Percentiles rank a stretch among this genome's conserved stretches.
Conservation (phyloP, 2,113 vertebrate species). For the Syngnathus typhle region DNA sequence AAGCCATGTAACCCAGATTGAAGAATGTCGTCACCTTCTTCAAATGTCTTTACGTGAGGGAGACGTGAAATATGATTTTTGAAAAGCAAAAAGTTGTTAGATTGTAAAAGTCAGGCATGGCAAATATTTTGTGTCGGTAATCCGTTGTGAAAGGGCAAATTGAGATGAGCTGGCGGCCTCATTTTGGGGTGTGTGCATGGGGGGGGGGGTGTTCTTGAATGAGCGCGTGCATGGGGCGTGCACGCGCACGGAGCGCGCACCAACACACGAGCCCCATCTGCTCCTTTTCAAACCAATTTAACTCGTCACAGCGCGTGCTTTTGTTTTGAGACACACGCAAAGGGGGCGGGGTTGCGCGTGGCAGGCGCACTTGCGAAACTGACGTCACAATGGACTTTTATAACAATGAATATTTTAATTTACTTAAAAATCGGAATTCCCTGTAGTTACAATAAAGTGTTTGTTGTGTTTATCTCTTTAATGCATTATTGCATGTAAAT, state of each 20-base stretch:
- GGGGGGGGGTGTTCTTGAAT: conserved; percentile 9
- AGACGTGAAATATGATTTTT: conserved; percentile 7
- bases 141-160: neutral
- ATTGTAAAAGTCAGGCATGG: neutral
- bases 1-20: conserved; percentile 36
- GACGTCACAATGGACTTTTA: conserved; percentile 41
- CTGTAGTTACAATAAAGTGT: neutral
- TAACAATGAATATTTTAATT: neutral
- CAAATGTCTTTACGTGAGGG: conserved; percentile 7
- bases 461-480: neutral
- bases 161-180: conserved; percentile 30
- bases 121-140: neutral
- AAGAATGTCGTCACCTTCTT: neutral
- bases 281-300: conserved; percentile 86
- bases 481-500: neutral
- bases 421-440: neutral
- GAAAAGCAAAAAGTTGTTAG: neutral
- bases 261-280: conserved; percentile 87
- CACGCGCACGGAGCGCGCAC: conserved; percentile 23
- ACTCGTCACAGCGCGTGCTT: conserved; percentile 81
- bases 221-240: conserved; percentile 1
- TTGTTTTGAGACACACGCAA: conserved; percentile 76
- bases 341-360: conserved; percentile 27
- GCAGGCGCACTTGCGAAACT: conserved; percentile 21
- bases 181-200: conserved; percentile 6